A percentile compares a stretch with the other conserved stretches of the same genome.
Evolutionary conservation across 2,797 vertebrate species (phyloP).

Genomic region (Emys orbicularis): DNA sequence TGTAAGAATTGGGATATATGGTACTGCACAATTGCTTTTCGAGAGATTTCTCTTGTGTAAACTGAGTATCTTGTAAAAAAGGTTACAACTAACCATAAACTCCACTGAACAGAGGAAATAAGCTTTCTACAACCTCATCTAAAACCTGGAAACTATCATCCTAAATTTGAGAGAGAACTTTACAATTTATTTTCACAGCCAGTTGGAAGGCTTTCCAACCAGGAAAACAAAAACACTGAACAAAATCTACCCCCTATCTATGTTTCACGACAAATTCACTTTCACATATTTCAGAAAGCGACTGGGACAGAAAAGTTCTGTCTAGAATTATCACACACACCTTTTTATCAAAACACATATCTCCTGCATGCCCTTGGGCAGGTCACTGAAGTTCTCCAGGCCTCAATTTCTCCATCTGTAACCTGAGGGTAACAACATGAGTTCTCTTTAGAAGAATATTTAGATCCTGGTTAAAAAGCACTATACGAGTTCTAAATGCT

Average conservation of each 20-base stretch:
- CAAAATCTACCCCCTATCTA: background rate
- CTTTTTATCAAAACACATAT: background rate
- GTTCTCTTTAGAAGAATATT: background rate
- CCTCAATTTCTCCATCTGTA: rapidly evolving
- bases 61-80: background rate
- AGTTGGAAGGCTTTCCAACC: background rate
- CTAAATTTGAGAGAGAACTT: background rate
- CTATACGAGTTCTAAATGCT: background rate
- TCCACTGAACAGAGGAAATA: background rate
- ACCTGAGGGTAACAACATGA: rapidly evolving
- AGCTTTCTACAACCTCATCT: background rate
- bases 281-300: background rate
- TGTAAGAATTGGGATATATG: background rate
- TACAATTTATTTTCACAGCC: background rate
- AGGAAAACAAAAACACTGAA: background rate
- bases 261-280: rapidly evolving
- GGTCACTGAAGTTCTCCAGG: rapidly evolving
- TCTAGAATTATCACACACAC: rapidly evolving
- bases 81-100: background rate
- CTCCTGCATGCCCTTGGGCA: background rate
- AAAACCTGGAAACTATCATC: background rate
- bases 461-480: background rate
- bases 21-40: background rate
- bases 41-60: background rate
- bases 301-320: background rate